Conservation (phyloP, 2,797 vertebrate species). For the Mormyrus proboscirostris region DNA sequence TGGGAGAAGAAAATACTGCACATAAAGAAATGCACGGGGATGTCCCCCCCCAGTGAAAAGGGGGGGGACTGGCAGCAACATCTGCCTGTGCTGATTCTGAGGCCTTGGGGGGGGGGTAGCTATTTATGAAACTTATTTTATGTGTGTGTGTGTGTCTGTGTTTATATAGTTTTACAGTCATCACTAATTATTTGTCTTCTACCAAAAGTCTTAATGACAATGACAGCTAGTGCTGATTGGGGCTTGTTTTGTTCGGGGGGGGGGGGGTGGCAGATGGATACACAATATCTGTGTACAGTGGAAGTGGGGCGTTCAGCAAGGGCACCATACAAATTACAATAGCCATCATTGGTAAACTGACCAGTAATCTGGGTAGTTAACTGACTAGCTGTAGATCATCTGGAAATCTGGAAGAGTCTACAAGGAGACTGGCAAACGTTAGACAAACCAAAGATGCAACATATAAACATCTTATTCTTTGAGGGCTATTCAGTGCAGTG, state of each 20-base stretch:
- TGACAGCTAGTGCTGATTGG: not conserved
- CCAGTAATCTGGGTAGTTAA: not conserved
- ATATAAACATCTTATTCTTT: not conserved
- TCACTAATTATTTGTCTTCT: not conserved
- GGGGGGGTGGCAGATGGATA: not conserved
- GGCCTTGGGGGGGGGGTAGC: not conserved
- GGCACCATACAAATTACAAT: not conserved
- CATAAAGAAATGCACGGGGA: not conserved
- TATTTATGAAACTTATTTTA: no score
- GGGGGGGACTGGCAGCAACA: not conserved
- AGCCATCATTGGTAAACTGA: not conserved
- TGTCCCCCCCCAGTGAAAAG: not conserved
- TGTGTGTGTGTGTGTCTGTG: no score
- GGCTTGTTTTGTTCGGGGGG: not conserved
- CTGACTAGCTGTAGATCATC: not conserved
- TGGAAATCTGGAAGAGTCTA: not conserved
- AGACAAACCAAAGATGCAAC: not conserved
- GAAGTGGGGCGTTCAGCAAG: not conserved
- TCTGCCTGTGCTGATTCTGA: not conserved
- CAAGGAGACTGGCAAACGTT: not conserved
- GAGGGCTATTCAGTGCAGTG: not conserved
- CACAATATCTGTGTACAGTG: no score
- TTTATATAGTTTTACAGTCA: not conserved
- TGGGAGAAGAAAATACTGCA: not conserved
- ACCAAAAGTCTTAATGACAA: not conserved